phyloP scores from a whole-genome alignment of 2,888 invertebrate species.

The Tenthredo livida region DNA sequence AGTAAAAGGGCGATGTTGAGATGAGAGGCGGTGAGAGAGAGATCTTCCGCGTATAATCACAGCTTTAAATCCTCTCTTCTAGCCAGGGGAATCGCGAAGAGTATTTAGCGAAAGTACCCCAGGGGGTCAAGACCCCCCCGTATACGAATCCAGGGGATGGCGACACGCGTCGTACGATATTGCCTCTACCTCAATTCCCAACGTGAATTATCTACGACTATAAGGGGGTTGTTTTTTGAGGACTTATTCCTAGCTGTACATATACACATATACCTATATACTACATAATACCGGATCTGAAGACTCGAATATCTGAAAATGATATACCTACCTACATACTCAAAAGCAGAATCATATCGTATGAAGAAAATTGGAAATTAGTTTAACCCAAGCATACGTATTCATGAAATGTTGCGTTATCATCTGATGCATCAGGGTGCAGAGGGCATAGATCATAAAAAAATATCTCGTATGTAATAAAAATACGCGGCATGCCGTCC shows the following conservation, averaged over 20 bases:
- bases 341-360: not conserved
- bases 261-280: not conserved
- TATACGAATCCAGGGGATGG: conserved; percentile 52
- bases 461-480: not conserved
- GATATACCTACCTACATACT: not conserved
- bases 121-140: conserved; percentile 63
- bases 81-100: conserved; percentile 52
- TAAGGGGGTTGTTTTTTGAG: not conserved
- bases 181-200: conserved; percentile 64
- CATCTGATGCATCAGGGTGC: not conserved
- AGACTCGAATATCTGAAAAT: not conserved
- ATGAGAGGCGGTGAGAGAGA: conserved; percentile 36
- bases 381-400: not conserved
- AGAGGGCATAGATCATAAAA: not conserved
- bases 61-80: conserved; percentile 66
- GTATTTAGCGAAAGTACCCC: conserved; percentile 61
- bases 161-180: conserved; percentile 74
- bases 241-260: not conserved
- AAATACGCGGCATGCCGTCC: conserved; percentile 29
- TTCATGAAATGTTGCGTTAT: not conserved
- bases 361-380: too few relatives aligned
- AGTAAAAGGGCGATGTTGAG: conserved; percentile 53
- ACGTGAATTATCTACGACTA: not conserved
- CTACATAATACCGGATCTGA: not conserved
- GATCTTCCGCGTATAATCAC: conserved; percentile 69